A percentile compares a stretch with the other conserved stretches of the same genome.
These are phyloP conservation scores for Lycocorax pyrrhopterus DNA, from an alignment of 2,113 vertebrate species.

Conservation along the genomic window DNA sequence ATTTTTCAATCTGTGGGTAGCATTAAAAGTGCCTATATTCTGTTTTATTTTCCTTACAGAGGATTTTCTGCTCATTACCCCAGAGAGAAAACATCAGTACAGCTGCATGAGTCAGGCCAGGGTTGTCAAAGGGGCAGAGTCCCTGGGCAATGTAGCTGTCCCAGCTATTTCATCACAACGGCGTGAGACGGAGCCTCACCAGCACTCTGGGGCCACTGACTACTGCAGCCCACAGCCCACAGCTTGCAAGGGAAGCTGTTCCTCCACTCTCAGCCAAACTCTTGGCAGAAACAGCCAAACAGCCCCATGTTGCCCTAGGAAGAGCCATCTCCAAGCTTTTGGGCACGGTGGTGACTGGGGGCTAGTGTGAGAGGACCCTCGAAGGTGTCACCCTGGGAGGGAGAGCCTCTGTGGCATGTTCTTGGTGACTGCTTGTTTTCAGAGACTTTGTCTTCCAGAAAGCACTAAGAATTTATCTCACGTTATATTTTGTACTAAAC, in stretches of 20 bases:
- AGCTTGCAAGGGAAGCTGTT: neutral
- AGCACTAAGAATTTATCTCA: neutral
- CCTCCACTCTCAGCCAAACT: neutral
- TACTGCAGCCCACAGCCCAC: neutral
- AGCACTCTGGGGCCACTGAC: neutral
- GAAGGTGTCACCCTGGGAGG: neutral
- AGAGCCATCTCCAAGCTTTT: neutral
- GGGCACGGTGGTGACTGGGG: neutral
- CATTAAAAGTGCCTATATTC: neutral
- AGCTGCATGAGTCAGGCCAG: neutral
- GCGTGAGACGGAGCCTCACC: neutral
- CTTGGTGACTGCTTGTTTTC: neutral
- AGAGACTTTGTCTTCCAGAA: neutral
- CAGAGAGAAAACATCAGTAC: neutral
- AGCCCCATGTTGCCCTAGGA: neutral
- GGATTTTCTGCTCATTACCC: neutral
- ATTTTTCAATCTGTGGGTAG: neutral
- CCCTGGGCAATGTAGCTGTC: accelerated
- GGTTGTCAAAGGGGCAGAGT: neutral
- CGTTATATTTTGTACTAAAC: neutral
- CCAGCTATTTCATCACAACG: neutral
- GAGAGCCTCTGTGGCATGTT: neutral
- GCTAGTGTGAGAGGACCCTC: neutral
- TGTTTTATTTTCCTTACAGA: neutral
- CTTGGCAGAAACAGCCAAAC: neutral